Evolutionary conservation across 2,888 invertebrate species (phyloP).

Genomic region (Cremastinae sp.): DNA sequence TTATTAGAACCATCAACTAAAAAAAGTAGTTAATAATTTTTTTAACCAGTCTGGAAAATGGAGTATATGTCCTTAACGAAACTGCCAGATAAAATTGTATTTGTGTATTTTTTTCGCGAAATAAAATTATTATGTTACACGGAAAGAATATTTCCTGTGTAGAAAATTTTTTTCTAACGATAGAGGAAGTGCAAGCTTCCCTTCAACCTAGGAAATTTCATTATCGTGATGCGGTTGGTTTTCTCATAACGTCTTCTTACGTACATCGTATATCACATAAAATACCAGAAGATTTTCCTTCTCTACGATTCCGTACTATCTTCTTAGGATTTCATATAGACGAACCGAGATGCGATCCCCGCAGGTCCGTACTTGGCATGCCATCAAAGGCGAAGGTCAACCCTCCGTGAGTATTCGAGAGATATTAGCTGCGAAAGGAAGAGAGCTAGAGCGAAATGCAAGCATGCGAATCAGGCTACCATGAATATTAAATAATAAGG

Average conservation of each 20-base stretch:
- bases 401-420: conserved; percentile 9
- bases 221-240: conserved; percentile 44
- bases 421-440: not conserved
- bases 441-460: conserved; percentile 1
- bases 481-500: conserved; percentile 30
- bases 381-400: conserved; percentile 52
- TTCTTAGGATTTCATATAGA: not conserved
- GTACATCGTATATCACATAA: not conserved
- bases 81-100: too few relatives aligned
- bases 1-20: too few relatives aligned
- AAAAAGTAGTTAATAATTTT: too few relatives aligned
- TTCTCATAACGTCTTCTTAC: not conserved
- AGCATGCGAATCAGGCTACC: conserved; percentile 17
- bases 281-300: conserved; percentile 35
- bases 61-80: too few relatives aligned
- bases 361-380: conserved; percentile 27
- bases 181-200: conserved; percentile 42
- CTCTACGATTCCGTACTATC: conserved; percentile 6
- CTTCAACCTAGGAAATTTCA: conserved; percentile 55
- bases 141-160: too few relatives aligned
- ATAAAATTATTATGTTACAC: too few relatives aligned
- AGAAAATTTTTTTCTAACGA: too few relatives aligned
- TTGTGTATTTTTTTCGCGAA: too few relatives aligned
- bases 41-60: too few relatives aligned
- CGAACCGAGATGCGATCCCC: not conserved